These are phyloP conservation scores for Mormyrops attenuatus DNA, from an alignment of 2,797 vertebrate species.

Conservation along the genomic window DNA sequence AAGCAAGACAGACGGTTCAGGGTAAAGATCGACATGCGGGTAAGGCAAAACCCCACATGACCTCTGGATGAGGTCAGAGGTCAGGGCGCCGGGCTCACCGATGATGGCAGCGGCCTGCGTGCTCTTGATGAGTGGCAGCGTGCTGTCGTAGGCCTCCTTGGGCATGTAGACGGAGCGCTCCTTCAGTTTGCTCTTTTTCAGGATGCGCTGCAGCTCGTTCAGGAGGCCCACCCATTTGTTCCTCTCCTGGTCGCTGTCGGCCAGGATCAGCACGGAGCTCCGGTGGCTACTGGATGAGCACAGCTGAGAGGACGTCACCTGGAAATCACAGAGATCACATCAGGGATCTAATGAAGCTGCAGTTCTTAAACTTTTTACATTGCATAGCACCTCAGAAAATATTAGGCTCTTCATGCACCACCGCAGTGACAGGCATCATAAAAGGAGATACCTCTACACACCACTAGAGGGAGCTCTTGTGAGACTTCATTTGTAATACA, in stretches of 20 bases:
- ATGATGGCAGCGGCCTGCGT: constrained; percentile 92
- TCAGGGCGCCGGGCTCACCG: constrained; percentile 22
- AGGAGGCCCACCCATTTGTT: constrained; percentile 94
- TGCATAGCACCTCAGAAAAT: not conserved
- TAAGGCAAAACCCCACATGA: not conserved
- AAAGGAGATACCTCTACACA: not conserved
- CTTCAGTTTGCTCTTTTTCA: constrained; percentile 97
- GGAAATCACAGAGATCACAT: constrained; percentile 19
- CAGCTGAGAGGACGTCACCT: constrained; percentile 94
- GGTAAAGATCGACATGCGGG: too few relatives aligned
- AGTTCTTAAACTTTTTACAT: not conserved
- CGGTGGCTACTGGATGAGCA: constrained; percentile 81
- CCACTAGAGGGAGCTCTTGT: not conserved
- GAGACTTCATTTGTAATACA: not conserved
- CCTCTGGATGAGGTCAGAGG: not conserved
- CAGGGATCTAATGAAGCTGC: not conserved
- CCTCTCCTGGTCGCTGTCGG: constrained; percentile 88
- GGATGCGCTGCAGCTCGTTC: constrained; percentile 87
- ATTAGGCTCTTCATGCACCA: not conserved
- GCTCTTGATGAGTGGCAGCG: constrained; percentile 94
- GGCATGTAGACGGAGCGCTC: constrained; percentile 92
- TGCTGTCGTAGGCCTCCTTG: constrained; percentile 96
- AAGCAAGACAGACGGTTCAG: constrained; percentile 16
- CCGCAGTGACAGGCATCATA: not conserved
- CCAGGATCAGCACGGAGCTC: constrained; percentile 89